Percentiles rank a stretch among this genome's conserved stretches.
These are phyloP conservation scores for Malthinus flaveolus DNA, from an alignment of 2,888 invertebrate species.

Conservation along the genomic window DNA sequence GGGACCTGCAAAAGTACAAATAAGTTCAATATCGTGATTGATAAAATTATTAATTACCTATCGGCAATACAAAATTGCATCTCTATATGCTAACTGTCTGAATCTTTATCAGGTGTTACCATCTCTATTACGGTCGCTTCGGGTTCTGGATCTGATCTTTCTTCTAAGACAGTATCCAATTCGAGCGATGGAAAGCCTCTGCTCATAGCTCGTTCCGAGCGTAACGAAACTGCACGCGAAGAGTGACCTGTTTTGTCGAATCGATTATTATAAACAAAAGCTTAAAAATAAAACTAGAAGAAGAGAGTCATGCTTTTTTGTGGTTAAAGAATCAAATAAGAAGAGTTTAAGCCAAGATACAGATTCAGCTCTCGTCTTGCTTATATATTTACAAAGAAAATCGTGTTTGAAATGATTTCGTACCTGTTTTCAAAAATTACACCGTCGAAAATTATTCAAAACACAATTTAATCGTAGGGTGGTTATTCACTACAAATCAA, in stretches of 20 bases:
- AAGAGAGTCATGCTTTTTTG: too few species aligned
- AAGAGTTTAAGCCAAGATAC: too few species aligned
- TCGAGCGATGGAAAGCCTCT: slow-evolving; percentile 78
- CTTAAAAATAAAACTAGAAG: too few species aligned
- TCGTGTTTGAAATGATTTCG: too few species aligned
- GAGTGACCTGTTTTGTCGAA: slow-evolving; percentile 55
- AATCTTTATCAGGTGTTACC: slow-evolving; percentile 50
- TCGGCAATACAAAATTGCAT: slow-evolving; percentile 45
- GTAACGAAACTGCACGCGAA: slow-evolving; percentile 63
- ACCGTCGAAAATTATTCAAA: too few species aligned
- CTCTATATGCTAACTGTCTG: slow-evolving; percentile 50
- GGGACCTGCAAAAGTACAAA: slow-evolving; percentile 61
- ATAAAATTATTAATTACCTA: slow-evolving; percentile 37
- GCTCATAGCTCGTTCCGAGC: slow-evolving; percentile 69
- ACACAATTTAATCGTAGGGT: too few species aligned
- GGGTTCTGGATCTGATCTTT: slow-evolving; percentile 77
- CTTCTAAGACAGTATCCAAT: slow-evolving; percentile 82
- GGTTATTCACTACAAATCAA: slow-evolving; percentile 29
- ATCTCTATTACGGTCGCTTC: slow-evolving; percentile 52
- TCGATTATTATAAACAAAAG: too few species aligned
- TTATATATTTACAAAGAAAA: too few species aligned
- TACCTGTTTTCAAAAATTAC: too few species aligned
- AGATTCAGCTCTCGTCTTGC: too few species aligned
- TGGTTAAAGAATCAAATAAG: too few species aligned
- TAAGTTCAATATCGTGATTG: neutral